Evolutionary conservation across 2,888 invertebrate species (phyloP), one percentile per base, ranked within the genome.

Genomic region (Orgyia antiqua): DNA sequence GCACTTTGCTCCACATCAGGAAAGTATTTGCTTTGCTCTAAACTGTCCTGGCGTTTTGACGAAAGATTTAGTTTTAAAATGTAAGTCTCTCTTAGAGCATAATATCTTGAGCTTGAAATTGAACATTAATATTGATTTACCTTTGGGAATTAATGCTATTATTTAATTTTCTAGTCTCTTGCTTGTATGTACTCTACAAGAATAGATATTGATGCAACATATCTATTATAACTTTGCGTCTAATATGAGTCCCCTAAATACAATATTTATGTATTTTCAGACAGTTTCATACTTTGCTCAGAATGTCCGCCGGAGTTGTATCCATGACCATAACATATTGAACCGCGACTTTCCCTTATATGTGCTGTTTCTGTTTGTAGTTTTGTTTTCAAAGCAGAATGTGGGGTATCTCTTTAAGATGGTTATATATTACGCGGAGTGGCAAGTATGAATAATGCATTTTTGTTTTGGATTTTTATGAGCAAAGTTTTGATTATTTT

Each of bases 401-500:
- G 39, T 35, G 40, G 41, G 51, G 51, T 56, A 73, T 68, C 73
- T 45, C 27, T 31, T 40, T 70, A 66, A 20, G 42, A 32, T 75
- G 78, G 84, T 45, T 31, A 50, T 44, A 40, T 51, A 58, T 62
- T 65, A 70, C 72, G 65, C 68, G 66, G 62, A 76, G 72, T 72
- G 67, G 71, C 72, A 67, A 77, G 69, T 79, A 86, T 86, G 86
- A 86, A 86, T 86, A 84, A 86, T 86, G 84, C 80, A 86, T 84
- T 86, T 83, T 86, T 86, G 86, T 86, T 86, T 86, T 80, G 82
- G 83, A 86, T 84, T 86, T 86, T 86, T 86, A 86, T 83, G 86
- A 75, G 80, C 46, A 82, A 86, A 86, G 84, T 86, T 86, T 83
- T 86, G 86, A 86, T 86, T 86, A 86, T 86, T 86, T 86, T 82